These are phyloP conservation scores for Rhagonycha fulva DNA, from an alignment of 2,888 invertebrate species.

Conservation along the genomic window DNA sequence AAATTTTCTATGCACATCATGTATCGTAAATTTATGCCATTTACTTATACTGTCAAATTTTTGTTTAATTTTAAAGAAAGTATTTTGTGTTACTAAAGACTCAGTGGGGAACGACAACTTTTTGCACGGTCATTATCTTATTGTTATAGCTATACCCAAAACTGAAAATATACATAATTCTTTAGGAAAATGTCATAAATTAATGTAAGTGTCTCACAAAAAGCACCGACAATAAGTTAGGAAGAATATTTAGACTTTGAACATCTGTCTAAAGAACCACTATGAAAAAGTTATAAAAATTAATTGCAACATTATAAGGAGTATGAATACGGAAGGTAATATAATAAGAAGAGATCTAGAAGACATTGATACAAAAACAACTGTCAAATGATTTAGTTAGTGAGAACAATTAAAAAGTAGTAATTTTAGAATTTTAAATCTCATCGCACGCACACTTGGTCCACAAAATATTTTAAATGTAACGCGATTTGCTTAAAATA, in stretches of 20 bases:
- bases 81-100: neutral
- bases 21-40: neutral
- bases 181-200: slow-evolving; percentile 11
- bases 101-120: slow-evolving; percentile 2
- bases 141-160: neutral
- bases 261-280: neutral
- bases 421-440: too few species aligned
- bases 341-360: too few species aligned
- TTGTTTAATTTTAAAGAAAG: neutral
- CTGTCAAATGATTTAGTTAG: too few species aligned
- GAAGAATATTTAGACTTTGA: slow-evolving; percentile 14
- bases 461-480: too few species aligned
- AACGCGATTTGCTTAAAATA: too few species aligned
- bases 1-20: too few species aligned
- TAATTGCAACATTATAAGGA: neutral
- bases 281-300: slow-evolving; percentile 1
- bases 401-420: too few species aligned
- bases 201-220: neutral
- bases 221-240: neutral
- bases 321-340: too few species aligned
- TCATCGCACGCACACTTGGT: too few species aligned
- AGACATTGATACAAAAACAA: too few species aligned
- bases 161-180: neutral
- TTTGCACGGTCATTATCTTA: slow-evolving; percentile 5
- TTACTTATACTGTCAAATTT: neutral